phyloP scores from a whole-genome alignment of 2,797 vertebrate genomes.

The Perodicticus potto region DNA sequence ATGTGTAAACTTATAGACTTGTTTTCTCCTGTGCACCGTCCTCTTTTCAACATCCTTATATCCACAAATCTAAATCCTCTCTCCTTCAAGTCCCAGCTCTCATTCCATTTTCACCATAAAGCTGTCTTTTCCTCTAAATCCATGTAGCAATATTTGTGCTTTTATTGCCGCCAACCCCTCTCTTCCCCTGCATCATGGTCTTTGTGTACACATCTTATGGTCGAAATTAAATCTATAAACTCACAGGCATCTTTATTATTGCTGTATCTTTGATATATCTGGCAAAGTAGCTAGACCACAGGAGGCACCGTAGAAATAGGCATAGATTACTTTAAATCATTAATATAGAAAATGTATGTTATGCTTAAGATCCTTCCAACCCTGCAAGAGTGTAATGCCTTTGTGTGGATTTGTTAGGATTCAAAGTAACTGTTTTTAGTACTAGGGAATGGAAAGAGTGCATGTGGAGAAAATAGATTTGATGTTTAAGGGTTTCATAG shows the following conservation, averaged over 20 bases:
- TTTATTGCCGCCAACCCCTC: background rate
- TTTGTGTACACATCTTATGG: background rate
- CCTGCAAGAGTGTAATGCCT: background rate
- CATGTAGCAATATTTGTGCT: background rate
- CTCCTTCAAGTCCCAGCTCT: background rate
- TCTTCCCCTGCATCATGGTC: background rate
- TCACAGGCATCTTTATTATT: background rate
- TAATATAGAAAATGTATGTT: background rate
- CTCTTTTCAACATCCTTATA: background rate
- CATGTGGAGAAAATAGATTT: background rate
- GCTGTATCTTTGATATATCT: background rate
- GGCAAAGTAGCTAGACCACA: background rate
- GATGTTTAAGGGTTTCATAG: background rate
- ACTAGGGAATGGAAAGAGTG: background rate
- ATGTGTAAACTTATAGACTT: background rate
- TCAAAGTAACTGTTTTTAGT: background rate
- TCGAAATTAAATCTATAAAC: conserved; percentile 8
- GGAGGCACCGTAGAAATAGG: background rate
- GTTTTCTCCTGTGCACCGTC: background rate
- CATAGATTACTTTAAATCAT: background rate
- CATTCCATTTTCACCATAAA: background rate
- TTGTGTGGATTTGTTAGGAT: background rate
- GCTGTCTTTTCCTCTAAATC: conserved; percentile 21
- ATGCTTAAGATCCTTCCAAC: conserved; percentile 3
- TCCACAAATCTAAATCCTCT: background rate